These are phyloP conservation scores for Oscheius sp. DNA, from an alignment of 2,888 invertebrate genomes.

Conservation along the genomic window DNA sequence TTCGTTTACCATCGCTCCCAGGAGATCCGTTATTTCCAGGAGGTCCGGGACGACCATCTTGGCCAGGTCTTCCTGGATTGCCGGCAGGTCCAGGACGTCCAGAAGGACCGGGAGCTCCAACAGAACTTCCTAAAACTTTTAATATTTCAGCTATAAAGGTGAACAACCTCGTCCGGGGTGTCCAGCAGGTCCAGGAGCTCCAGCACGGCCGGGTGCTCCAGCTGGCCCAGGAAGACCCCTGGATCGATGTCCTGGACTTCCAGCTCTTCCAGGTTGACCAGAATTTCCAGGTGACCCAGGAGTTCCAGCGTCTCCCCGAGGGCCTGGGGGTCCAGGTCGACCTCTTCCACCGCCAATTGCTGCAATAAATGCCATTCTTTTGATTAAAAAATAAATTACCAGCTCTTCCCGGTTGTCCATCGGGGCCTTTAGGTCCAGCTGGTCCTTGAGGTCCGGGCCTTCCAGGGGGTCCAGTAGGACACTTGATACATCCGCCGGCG, in stretches of 20 bases:
- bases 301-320: constrained; percentile 43
- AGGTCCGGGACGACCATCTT: constrained; percentile 32
- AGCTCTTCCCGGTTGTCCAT: constrained; percentile 40
- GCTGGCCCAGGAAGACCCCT: constrained; percentile 48
- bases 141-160: too few species aligned
- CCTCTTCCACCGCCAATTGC: background rate
- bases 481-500: constrained; percentile 43
- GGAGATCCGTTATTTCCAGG: too few species aligned
- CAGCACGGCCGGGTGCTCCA: constrained; percentile 43
- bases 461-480: constrained; percentile 47
- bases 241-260: constrained; percentile 36
- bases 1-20: too few species aligned
- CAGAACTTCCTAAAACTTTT: constrained; percentile 11
- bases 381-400: constrained; percentile 7
- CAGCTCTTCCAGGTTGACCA: constrained; percentile 39
- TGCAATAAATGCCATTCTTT: background rate
- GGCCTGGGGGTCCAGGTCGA: constrained; percentile 32
- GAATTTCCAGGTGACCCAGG: constrained; percentile 42
- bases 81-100: constrained; percentile 31
- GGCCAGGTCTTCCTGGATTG: constrained; percentile 31
- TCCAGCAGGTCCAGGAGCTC: constrained; percentile 41
- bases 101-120: constrained; percentile 39
- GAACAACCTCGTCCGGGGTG: constrained; percentile 39
- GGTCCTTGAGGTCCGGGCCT: constrained; percentile 41
- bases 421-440: constrained; percentile 43